These are phyloP conservation scores for Rhysida immarginata DNA, from an alignment of 1,140 invertebrate species.

Conservation along the genomic window DNA sequence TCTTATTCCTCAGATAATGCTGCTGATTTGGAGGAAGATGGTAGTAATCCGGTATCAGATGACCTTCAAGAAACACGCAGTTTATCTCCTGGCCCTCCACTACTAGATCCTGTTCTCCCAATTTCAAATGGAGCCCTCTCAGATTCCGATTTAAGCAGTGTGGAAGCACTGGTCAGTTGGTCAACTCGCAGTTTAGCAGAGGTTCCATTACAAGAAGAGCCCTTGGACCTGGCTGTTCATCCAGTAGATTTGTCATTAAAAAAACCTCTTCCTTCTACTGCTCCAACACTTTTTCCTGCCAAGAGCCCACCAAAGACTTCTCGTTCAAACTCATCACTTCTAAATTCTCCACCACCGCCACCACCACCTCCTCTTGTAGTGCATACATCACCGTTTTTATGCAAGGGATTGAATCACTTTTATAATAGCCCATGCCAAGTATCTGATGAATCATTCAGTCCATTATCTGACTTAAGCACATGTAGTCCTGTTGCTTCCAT, in stretches of 20 bases:
- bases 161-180: constrained; percentile 16
- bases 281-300: background rate
- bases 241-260: constrained; percentile 78
- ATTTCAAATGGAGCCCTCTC: background rate
- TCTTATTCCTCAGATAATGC: constrained; percentile 8
- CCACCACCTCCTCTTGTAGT: constrained; percentile 9
- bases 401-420: constrained; percentile 3
- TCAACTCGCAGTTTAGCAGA: background rate
- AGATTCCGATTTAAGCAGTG: constrained; percentile 10
- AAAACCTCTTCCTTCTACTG: constrained; percentile 23
- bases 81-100: constrained; percentile 1
- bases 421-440: background rate
- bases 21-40: constrained; percentile 16
- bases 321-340: constrained; percentile 13
- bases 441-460: background rate
- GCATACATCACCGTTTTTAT: constrained; percentile 7
- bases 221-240: constrained; percentile 61
- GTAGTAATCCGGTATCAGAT: constrained; percentile 9
- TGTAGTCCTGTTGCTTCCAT: constrained; percentile 3
- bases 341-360: constrained; percentile 14
- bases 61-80: constrained; percentile 7
- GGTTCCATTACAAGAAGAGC: constrained; percentile 34
- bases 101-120: background rate
- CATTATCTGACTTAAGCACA: background rate
- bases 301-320: constrained; percentile 8